These are phyloP conservation scores for Hecatera dysodea DNA, from an alignment of 2,888 invertebrate genomes.

Conservation along the genomic window DNA sequence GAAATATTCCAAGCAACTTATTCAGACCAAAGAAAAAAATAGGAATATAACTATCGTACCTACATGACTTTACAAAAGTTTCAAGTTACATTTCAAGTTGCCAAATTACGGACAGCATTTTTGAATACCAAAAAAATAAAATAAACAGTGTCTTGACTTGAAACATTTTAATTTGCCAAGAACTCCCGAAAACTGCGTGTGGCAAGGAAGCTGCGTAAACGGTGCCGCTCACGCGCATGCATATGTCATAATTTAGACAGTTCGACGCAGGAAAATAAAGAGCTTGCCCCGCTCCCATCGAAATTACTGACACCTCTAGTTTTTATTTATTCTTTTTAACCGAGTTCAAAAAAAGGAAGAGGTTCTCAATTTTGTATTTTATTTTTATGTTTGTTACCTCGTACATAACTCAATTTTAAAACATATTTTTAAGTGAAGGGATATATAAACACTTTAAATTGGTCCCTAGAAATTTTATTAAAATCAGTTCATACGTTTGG, in stretches of 20 bases:
- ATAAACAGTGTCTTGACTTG: background rate
- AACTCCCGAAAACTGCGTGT: constrained; percentile 63
- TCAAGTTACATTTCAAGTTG: background rate
- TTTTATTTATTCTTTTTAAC: constrained; percentile 45
- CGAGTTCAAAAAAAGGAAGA: too few species aligned
- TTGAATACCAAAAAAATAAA: too few species aligned
- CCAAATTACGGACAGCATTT: background rate
- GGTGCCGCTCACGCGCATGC: constrained; percentile 56
- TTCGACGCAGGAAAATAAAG: constrained; percentile 64
- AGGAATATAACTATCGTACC: too few species aligned
- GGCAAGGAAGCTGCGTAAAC: constrained; percentile 63
- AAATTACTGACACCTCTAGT: constrained; percentile 70
- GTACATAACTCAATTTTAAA: too few species aligned
- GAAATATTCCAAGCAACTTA: too few species aligned
- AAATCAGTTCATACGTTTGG: too few species aligned
- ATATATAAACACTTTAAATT: too few species aligned
- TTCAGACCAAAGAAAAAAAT: too few species aligned
- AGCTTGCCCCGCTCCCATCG: constrained; percentile 56
- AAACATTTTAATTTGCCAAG: constrained; percentile 51
- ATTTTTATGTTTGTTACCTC: too few species aligned
- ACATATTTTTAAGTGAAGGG: too few species aligned
- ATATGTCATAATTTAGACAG: constrained; percentile 73
- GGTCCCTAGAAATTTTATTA: too few species aligned
- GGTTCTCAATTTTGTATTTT: too few species aligned
- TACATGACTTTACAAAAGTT: background rate